These are phyloP conservation scores for Popillia japonica DNA, from an alignment of 1,140 invertebrate species.

Conservation along the genomic window DNA sequence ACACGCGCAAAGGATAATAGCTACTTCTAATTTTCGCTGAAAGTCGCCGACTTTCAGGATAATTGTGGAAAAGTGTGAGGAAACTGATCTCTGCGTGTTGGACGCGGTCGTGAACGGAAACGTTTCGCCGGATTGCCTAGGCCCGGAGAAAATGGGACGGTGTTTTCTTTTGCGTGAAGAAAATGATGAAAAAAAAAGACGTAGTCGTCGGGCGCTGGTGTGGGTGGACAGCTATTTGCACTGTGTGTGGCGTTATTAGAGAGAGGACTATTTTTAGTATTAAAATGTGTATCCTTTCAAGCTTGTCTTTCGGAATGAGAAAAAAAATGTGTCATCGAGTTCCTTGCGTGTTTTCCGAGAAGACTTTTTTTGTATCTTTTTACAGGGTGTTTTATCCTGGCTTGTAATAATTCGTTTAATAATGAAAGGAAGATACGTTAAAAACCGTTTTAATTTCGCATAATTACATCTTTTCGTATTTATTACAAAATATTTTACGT, in stretches of 20 bases:
- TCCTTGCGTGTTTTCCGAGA: background rate
- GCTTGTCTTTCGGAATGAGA: background rate
- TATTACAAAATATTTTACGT: slow-evolving; percentile 45
- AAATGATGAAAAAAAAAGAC: background rate
- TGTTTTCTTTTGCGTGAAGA: slow-evolving; percentile 13
- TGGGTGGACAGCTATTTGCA: background rate
- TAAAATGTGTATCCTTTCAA: slow-evolving; percentile 2
- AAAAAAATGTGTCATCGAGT: background rate
- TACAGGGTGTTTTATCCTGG: background rate
- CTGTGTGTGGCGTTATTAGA: background rate
- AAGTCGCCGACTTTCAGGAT: slow-evolving; percentile 12
- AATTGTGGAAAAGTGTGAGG: slow-evolving; percentile 11
- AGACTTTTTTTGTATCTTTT: too few relatives aligned
- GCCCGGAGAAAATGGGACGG: background rate
- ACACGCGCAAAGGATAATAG: background rate
- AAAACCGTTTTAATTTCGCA: slow-evolving; percentile 18
- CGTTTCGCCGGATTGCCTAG: background rate
- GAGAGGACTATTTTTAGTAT: slow-evolving; percentile 5
- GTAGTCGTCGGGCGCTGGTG: background rate
- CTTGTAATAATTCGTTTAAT: slow-evolving; percentile 3
- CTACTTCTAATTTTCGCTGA: slow-evolving; percentile 1
- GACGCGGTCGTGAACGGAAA: background rate
- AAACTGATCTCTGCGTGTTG: background rate
- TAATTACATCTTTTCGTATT: slow-evolving; percentile 46
- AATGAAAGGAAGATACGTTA: background rate